phyloP scores from a whole-genome alignment of 2,888 invertebrate genomes.

The Stegana nigrithorax region DNA sequence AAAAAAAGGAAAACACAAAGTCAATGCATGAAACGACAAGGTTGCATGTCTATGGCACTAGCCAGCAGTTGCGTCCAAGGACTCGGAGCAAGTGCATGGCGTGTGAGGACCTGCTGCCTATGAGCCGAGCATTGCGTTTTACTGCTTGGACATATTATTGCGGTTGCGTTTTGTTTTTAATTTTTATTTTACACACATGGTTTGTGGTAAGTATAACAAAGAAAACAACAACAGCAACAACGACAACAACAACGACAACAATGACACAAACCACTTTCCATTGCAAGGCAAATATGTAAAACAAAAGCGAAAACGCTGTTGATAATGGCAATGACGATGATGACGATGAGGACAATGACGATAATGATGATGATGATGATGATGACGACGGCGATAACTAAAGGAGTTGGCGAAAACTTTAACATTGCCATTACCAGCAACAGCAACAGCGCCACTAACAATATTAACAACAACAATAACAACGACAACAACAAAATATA shows the following conservation, averaged over 20 bases:
- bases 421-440: background rate
- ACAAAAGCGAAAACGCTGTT: too few species aligned
- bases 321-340: background rate
- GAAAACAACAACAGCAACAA: background rate
- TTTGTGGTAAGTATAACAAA: background rate
- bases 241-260: background rate
- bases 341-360: background rate
- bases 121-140: too few species aligned
- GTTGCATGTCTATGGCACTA: too few species aligned
- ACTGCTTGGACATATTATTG: too few species aligned
- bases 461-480: conserved; percentile 22
- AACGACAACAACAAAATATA: conserved; percentile 46
- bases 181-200: background rate
- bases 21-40: too few species aligned
- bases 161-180: background rate
- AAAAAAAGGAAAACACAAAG: too few species aligned
- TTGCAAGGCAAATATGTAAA: too few species aligned
- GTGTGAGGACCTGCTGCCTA: too few species aligned
- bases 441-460: conserved; percentile 8
- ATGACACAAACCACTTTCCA: too few species aligned
- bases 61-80: too few species aligned
- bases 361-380: background rate
- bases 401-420: background rate
- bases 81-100: too few species aligned
- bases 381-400: background rate